Conservation (phyloP, 2,888 invertebrate genomes). For the Mythimna ferrago region DNA sequence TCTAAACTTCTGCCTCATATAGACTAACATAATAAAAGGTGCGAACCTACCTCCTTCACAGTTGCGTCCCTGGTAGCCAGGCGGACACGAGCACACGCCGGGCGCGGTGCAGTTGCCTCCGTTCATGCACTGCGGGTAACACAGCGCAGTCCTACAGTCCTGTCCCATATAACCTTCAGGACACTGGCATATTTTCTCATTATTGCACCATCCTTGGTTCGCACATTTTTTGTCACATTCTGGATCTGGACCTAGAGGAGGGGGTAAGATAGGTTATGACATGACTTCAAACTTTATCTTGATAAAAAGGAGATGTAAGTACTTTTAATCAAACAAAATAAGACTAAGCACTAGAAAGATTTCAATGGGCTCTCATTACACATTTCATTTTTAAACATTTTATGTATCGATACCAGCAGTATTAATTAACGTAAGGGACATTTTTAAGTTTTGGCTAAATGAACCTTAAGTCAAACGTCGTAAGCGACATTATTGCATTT, state of each 20-base stretch:
- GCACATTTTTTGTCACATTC: conserved; percentile 97
- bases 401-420: too few relatives aligned
- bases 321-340: background rate
- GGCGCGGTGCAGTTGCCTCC: conserved; percentile 98
- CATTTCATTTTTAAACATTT: conserved; percentile 4
- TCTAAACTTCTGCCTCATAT: conserved; percentile 79
- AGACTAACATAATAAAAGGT: background rate
- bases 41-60: conserved; percentile 95
- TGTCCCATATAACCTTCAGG: conserved; percentile 97
- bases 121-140: conserved; percentile 98
- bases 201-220: conserved; percentile 96
- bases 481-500: too few relatives aligned
- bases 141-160: conserved; percentile 96
- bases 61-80: conserved; percentile 97
- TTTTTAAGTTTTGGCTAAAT: too few relatives aligned
- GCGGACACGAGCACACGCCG: conserved; percentile 96
- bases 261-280: background rate
- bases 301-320: background rate
- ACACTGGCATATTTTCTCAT: conserved; percentile 96
- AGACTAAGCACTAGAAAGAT: background rate
- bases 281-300: background rate
- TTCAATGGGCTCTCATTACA: background rate
- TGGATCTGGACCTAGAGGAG: conserved; percentile 94
- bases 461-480: too few relatives aligned
- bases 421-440: too few relatives aligned